Evolutionary conservation across 2,888 invertebrate species (phyloP).

Genomic region (Nemurella pictetii): DNA sequence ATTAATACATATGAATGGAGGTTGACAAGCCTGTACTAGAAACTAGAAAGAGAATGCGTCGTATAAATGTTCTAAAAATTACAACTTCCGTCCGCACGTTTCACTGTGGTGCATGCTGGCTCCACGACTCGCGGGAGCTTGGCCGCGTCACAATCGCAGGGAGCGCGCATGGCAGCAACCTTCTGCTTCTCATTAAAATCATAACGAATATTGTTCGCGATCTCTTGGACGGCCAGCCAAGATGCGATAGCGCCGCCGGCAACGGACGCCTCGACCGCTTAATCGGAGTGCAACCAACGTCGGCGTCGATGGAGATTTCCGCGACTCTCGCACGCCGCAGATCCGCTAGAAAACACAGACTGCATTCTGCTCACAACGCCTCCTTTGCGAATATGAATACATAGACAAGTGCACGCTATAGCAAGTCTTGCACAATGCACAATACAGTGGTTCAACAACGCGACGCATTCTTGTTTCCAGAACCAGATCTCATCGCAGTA

Average conservation of each 20-base stretch:
- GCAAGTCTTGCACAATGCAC: neutral
- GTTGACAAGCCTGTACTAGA: constrained; percentile 30
- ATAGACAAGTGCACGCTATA: neutral
- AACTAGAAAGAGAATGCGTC: constrained; percentile 28
- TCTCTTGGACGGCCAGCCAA: neutral
- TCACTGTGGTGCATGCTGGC: neutral
- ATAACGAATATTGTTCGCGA: constrained; percentile 29
- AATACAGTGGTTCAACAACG: neutral
- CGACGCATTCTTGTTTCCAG: constrained; percentile 50
- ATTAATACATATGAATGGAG: constrained; percentile 42
- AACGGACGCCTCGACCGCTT: neutral
- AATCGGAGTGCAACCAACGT: neutral
- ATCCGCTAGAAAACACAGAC: neutral
- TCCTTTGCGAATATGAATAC: neutral
- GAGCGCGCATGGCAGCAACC: neutral
- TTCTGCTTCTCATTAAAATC: constrained; percentile 31
- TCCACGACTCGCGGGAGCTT: neutral
- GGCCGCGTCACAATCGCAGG: neutral
- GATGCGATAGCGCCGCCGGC: neutral
- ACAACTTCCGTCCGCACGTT: constrained; percentile 35
- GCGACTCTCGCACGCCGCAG: neutral
- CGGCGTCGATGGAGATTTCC: neutral
- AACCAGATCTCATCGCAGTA: constrained; percentile 61
- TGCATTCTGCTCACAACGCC: too few species aligned
- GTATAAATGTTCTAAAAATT: constrained; percentile 35